Evolutionary conservation across 2,113 vertebrate genomes (phyloP).

Genomic region (Macaca fascicularis): T2T-MFA8v1.1 NC_088379.1:164999501-165000000

Average conservation of each 20-base stretch:
- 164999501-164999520: neutral
- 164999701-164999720: neutral
- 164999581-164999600: neutral
- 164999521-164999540: neutral
- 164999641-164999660: neutral
- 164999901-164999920: too few relatives aligned
- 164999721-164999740: neutral
- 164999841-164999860: too few relatives aligned
- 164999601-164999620: neutral
- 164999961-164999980: too few relatives aligned
- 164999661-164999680: neutral
- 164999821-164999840: too few relatives aligned
- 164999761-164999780: neutral
- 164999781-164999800: neutral
- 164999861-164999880: too few relatives aligned
- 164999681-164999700: neutral
- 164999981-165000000: too few relatives aligned
- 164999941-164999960: too few relatives aligned
- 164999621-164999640: neutral
- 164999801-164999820: rapidly evolving
- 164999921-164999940: too few relatives aligned
- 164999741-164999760: neutral
- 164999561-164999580: neutral
- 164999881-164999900: too few relatives aligned
- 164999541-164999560: neutral